A percentile compares a stretch with the other conserved stretches of the same genome.
These are phyloP conservation scores for Champsocephalus gunnari DNA, from an alignment of 2,797 vertebrate species.

Conservation along the genomic window DNA sequence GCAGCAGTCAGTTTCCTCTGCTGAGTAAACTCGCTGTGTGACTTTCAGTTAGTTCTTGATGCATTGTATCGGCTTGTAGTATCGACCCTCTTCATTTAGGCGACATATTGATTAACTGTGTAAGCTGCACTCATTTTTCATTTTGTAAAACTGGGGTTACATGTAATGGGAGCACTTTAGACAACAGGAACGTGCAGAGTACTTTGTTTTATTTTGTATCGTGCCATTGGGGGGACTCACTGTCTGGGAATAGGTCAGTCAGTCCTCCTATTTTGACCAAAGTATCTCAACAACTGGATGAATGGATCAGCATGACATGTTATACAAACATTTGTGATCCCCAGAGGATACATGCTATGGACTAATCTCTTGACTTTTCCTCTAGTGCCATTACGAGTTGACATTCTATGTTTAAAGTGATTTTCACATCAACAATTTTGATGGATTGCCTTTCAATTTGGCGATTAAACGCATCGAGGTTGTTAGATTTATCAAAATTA, in stretches of 20 bases:
- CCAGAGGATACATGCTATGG: neutral
- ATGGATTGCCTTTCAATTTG: neutral
- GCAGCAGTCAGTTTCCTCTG: conserved; percentile 28
- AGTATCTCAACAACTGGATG: conserved; percentile 1
- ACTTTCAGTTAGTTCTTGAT: conserved; percentile 41
- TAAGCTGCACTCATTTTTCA: conserved; percentile 43
- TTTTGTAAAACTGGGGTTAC: conserved; percentile 20
- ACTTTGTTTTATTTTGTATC: neutral
- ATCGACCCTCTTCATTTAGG: conserved; percentile 47
- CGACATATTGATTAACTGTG: conserved; percentile 31
- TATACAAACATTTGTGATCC: neutral
- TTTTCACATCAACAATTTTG: neutral
- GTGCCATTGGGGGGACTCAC: neutral
- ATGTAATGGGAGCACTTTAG: conserved; percentile 1
- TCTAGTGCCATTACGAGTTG: no score
- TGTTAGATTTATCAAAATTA: no score
- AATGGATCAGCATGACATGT: neutral
- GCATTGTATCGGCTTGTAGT: conserved; percentile 24
- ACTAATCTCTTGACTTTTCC: neutral
- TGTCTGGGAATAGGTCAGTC: neutral
- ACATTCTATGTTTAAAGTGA: neutral
- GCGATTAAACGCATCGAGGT: no score
- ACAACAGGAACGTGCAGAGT: neutral
- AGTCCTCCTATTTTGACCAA: neutral
- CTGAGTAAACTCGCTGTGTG: conserved; percentile 29